Percentiles rank a stretch among this genome's conserved stretches.
phyloP scores from a whole-genome alignment of 1,140 invertebrate genomes.

The Argopecten irradians region DNA sequence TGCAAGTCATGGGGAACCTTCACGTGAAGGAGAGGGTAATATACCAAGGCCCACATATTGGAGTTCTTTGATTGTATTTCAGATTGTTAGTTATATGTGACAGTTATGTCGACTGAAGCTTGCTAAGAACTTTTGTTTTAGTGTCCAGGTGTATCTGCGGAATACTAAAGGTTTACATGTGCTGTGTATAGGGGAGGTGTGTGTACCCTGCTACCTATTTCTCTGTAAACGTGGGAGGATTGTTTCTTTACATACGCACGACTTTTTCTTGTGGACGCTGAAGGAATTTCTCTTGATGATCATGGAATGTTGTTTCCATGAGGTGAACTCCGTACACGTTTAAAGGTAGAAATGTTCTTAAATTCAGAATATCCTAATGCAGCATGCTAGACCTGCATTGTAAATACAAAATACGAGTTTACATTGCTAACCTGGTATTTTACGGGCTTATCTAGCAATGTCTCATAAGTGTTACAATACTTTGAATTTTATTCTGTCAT shows the following conservation, averaged over 20 bases:
- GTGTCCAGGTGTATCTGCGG: background rate
- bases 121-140: background rate
- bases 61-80: background rate
- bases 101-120: background rate
- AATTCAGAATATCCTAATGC: background rate
- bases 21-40: background rate
- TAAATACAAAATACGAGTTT: too few relatives aligned
- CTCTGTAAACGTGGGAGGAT: constrained; percentile 6
- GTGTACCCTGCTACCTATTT: background rate
- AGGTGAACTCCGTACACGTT: background rate
- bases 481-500: background rate
- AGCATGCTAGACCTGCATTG: too few relatives aligned
- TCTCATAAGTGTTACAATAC: too few relatives aligned
- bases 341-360: background rate
- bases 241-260: background rate
- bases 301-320: background rate
- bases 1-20: background rate
- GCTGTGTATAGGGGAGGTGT: background rate
- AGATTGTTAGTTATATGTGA: background rate
- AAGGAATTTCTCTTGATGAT: background rate
- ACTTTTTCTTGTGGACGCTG: background rate
- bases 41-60: background rate
- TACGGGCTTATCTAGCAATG: too few relatives aligned
- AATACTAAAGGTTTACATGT: background rate
- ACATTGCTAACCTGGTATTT: too few relatives aligned